Evolutionary conservation across 2,888 invertebrate species (phyloP).

Genomic region (Sinotaia quadrata): DNA sequence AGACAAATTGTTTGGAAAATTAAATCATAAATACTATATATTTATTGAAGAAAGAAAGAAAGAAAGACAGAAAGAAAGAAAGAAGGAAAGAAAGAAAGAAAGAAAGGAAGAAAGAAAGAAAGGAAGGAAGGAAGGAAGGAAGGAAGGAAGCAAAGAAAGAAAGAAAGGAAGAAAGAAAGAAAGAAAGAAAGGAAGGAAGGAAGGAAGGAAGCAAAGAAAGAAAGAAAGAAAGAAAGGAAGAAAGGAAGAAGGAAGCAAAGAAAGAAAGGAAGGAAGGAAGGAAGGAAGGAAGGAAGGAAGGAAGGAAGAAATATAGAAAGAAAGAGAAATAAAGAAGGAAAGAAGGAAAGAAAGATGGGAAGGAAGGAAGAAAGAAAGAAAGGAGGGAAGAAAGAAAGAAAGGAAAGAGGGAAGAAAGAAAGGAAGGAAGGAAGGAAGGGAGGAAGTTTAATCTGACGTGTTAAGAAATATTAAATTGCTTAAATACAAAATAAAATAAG

Average conservation of each 20-base stretch:
- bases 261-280: not conserved
- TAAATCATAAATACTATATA: no score
- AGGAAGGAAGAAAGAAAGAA: not conserved
- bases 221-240: not conserved
- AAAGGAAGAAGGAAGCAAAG: not conserved
- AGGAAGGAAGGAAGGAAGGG: not conserved
- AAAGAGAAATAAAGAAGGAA: not conserved
- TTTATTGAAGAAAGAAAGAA: no score
- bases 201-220: no score
- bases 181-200: not conserved
- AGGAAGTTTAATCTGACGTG: not conserved
- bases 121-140: not conserved
- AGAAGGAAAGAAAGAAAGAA: not conserved
- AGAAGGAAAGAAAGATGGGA: not conserved
- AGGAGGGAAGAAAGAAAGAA: not conserved
- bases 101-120: not conserved
- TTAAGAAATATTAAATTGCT: no score
- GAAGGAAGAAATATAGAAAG: not conserved
- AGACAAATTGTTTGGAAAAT: no score
- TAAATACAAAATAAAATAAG: no score
- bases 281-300: not conserved
- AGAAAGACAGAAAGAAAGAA: no score
- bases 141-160: no score
- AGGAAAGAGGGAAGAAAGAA: not conserved
- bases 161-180: not conserved